Base-by-base conservation (phyloP, 1,140 invertebrate species). In the Polypedilum pembai region DNA sequence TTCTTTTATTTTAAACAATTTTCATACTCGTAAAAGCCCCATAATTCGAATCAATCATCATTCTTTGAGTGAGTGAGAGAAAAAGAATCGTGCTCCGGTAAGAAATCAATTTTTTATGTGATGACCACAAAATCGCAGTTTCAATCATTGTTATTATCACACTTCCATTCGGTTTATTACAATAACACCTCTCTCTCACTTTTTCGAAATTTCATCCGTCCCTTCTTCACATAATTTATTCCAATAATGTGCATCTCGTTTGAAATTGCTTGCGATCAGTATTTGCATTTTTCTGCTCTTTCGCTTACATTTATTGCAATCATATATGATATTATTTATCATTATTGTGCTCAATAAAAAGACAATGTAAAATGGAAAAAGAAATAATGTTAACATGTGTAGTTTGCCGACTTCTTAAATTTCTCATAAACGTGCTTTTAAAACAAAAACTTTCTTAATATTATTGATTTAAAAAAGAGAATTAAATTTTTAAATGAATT, bases 41-140 rank as follows among this genome's bases (percentile, higher is more conserved):
- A 56, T 56, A 56, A 69, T 69, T 69, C 65, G 20, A 69, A 69
- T 69, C 65, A 69, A 69, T 69, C 65, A 69, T 8, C n/a, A 20
- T 69, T 56, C n/a, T 56, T 12, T n/a, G n/a, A 56, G 45, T n/a
- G n/a, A 56, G 45, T 4, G 45, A 56, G 8, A 69, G 17, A 66
- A 66, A 66, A 2, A 69, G 18, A 69, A 69, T 69, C 17, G 65
- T 69, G 17, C 65, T 69, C 17, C 17, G 65, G n/a, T 18, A 8
- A 69, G 18, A 69, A 18, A 8, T 10, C n/a, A 18, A 18, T 69
- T 69, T 18, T 69, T 18, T 18, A 18, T n/a, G 18, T 69, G 20
- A 21, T 69, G 65, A 69, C 65, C 65, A 21, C 65, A 69, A 69
- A 56, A 69, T 69, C 17, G 20, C 20, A 56, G n/a, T 17, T 56